phyloP scores from a whole-genome alignment of 1,140 invertebrate genomes.

The Brachystomella parvula region DNA sequence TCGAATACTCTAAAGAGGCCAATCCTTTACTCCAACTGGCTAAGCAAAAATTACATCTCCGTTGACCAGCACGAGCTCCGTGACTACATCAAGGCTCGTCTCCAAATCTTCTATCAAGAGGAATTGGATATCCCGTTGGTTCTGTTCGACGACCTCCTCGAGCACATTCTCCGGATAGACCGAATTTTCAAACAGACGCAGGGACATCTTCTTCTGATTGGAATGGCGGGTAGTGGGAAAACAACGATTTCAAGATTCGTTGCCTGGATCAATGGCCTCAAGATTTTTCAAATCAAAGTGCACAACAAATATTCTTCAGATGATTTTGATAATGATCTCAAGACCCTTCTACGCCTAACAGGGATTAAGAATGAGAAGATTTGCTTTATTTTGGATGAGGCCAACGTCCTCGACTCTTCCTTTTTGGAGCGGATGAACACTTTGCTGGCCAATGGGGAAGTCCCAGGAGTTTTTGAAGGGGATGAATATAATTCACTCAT shows the following conservation, averaged over 20 bases:
- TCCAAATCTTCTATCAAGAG: constrained; percentile 98
- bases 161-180: constrained; percentile 97
- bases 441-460: constrained; percentile 95
- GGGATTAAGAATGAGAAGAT: constrained; percentile 98
- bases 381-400: constrained; percentile 97
- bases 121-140: constrained; percentile 97
- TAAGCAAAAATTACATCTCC: constrained; percentile 96
- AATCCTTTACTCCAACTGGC: constrained; percentile 97
- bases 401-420: constrained; percentile 95
- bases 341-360: constrained; percentile 81
- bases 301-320: constrained; percentile 98
- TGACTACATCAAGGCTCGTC: constrained; percentile 91
- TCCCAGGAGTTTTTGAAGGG: constrained; percentile 82
- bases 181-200: constrained; percentile 98
- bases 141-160: constrained; percentile 96
- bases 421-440: constrained; percentile 99
- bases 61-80: constrained; percentile 89
- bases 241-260: constrained; percentile 98
- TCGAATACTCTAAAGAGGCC: constrained; percentile 76
- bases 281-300: constrained; percentile 96
- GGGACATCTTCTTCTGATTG: constrained; percentile 91
- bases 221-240: constrained; percentile 95
- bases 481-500: constrained; percentile 98
- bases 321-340: constrained; percentile 98
- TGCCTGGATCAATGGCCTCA: constrained; percentile 99